Conservation (phyloP, 2,797 vertebrate genomes). For the Enteromius radiatus region DNA sequence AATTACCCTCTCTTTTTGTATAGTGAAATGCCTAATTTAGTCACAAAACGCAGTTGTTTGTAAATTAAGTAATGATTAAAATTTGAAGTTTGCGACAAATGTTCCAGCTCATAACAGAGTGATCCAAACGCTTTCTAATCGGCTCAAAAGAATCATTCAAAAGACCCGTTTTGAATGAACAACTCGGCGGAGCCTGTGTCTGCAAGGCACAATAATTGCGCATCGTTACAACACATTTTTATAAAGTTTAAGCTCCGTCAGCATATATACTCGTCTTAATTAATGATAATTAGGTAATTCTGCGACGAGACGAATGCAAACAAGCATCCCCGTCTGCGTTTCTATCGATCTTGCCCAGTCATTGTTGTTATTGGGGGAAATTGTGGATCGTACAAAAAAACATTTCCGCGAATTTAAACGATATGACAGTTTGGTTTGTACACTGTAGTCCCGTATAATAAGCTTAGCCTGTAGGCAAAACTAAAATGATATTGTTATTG, state of each 20-base stretch:
- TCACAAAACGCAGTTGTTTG: background rate
- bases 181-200: conserved; percentile 1
- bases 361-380: conserved; percentile 32
- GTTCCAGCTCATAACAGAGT: background rate
- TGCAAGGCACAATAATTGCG: conserved; percentile 16
- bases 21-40: background rate
- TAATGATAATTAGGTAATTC: background rate
- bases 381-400: background rate
- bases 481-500: background rate
- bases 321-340: background rate
- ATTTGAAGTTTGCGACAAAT: background rate
- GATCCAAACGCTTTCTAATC: background rate
- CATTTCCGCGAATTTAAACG: background rate
- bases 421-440: background rate
- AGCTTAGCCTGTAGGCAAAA: background rate
- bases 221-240: background rate
- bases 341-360: conserved; percentile 38
- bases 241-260: background rate
- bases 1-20: background rate
- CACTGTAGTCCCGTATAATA: background rate
- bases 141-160: background rate
- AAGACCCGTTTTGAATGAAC: background rate
- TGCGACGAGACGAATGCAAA: background rate
- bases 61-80: background rate
- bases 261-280: background rate